Conservation (phyloP, 2,113 vertebrate genomes). For the Tachuris rubrigastra region DNA sequence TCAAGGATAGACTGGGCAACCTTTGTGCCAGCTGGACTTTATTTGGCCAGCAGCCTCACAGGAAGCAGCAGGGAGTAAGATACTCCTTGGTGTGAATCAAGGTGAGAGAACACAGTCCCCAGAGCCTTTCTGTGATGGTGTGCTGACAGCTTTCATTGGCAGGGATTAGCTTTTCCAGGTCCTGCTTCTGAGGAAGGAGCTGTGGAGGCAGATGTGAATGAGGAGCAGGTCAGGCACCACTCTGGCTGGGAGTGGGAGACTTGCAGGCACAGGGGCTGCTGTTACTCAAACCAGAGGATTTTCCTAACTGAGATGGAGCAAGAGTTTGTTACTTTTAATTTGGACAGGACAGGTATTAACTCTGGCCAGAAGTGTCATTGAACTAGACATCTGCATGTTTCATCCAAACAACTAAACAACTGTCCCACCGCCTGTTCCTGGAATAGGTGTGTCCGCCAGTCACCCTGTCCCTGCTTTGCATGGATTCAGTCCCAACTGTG, state of each 20-base stretch:
- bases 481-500: background rate
- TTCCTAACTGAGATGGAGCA: background rate
- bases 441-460: rapidly evolving
- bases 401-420: background rate
- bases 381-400: background rate
- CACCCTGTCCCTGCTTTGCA: background rate
- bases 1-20: background rate
- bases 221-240: background rate
- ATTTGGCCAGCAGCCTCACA: background rate
- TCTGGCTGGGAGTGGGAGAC: background rate
- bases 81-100: background rate
- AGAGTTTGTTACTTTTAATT: background rate
- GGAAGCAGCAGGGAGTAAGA: background rate
- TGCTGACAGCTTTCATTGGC: background rate
- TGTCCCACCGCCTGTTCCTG: background rate
- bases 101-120: background rate
- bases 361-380: background rate
- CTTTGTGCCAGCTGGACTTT: background rate
- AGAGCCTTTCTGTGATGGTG: background rate
- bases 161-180: background rate
- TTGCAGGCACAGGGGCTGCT: background rate
- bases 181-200: background rate
- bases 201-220: rapidly evolving
- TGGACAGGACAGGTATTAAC: background rate
- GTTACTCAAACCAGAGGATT: background rate